Conservation (phyloP, 2,113 vertebrate species). For the Galbula dea region DNA sequence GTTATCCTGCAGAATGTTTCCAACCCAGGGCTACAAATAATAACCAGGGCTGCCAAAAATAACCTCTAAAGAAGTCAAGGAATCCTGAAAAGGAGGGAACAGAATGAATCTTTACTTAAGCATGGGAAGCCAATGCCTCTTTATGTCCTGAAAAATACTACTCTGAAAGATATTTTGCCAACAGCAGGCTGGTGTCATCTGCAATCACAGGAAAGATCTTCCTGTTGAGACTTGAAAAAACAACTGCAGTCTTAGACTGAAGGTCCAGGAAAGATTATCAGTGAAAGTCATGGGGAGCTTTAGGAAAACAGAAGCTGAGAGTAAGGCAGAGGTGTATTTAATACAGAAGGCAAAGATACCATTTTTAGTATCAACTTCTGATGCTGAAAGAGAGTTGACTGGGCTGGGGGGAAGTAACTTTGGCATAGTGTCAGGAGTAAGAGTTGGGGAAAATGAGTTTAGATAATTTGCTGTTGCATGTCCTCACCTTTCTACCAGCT, state of each 20-base stretch:
- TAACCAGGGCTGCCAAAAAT: not conserved
- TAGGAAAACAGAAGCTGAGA: not conserved
- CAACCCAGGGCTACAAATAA: conserved; percentile 31
- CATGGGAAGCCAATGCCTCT: not conserved
- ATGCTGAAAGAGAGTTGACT: not conserved
- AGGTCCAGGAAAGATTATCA: not conserved
- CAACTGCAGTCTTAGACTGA: not conserved
- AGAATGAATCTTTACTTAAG: not conserved
- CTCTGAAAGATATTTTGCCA: conserved; percentile 1
- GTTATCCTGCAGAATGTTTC: not conserved
- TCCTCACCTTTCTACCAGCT: not conserved
- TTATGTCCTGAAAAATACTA: not conserved
- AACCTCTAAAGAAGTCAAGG: too few species aligned
- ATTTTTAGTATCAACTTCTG: not conserved
- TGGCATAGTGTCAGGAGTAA: not conserved
- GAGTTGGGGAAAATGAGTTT: not conserved
- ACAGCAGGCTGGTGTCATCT: not conserved
- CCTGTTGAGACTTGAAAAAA: not conserved
- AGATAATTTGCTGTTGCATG: not conserved
- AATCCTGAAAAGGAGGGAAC: not conserved
- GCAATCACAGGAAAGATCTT: not conserved
- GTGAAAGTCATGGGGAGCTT: not conserved
- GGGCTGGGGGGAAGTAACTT: not conserved
- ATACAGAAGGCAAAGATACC: not conserved
- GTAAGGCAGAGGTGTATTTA: not conserved